Conservation (phyloP, 92 coral and sea anemone species). For the Galaxea fascicularis region DNA sequence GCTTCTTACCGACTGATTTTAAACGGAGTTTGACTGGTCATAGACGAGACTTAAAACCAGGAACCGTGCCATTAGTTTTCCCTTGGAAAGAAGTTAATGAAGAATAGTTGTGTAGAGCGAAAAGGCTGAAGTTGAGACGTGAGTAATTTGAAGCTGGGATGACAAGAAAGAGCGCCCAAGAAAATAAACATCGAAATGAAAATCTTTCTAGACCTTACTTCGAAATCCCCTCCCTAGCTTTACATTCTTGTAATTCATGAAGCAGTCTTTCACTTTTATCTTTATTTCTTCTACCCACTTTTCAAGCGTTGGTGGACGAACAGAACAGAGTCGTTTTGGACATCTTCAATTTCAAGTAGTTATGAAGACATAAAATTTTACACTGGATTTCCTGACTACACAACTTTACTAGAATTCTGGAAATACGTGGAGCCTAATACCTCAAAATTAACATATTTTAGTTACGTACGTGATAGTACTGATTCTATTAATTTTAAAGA, state of each 20-base stretch:
- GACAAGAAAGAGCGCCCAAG: neutral
- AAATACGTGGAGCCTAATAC: constrained; percentile 58
- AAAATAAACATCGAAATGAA: constrained; percentile 12
- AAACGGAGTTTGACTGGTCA: constrained; percentile 71
- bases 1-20: constrained; percentile 69
- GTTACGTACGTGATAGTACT: too few relatives aligned
- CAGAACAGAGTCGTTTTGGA: too few relatives aligned
- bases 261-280: too few relatives aligned
- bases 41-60: constrained; percentile 56
- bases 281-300: too few relatives aligned
- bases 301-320: too few relatives aligned
- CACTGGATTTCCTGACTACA: constrained; percentile 76
- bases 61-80: constrained; percentile 67
- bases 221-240: too few relatives aligned
- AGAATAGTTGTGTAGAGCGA: constrained; percentile 43
- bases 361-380: constrained; percentile 70
- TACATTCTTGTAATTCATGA: too few relatives aligned
- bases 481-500: neutral
- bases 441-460: constrained; percentile 57
- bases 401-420: constrained; percentile 67
- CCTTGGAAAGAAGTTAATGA: constrained; percentile 40
- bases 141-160: neutral
- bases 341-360: constrained; percentile 60
- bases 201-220: too few relatives aligned
- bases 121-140: constrained; percentile 54